Evolutionary conservation across 2,888 invertebrate species (phyloP), one percentile per base, ranked within the genome.

Genomic region (Leistus spinibarbis): DNA sequence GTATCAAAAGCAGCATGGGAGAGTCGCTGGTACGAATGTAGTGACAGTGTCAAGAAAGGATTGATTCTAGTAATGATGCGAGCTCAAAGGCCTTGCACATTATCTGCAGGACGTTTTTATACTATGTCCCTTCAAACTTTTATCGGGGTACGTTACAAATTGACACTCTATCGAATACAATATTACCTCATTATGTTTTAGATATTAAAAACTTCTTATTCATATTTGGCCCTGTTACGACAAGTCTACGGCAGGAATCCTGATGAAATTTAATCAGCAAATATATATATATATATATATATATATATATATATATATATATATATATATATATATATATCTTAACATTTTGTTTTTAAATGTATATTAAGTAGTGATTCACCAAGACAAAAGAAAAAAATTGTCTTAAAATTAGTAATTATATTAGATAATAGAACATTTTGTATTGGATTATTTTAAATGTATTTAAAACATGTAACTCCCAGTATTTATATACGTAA

Each of bases 101-200:
- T 72, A 63, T 76, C 77, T 17, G 78, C 77, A 10, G 79, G 79
- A n/a, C 73, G 54, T 27, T 79, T 79, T 60, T 78, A 77, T 62
- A 64, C 77, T 16, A 78, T 79, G 78, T 78, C 78, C 10, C 60
- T 79, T 54, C 76, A 77, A 16, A 79, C 79, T 56, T 78, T 77
- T 53, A 17, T 79, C 22, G 69, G 70, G 54, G 79, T 79, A 76
- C 7, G 60, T 54, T 13, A 9, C 56, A 53, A 71, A 53, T 5
- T 57, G 3, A 65, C 2, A 7, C 57, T 17, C 19, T 70, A 3
- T 22, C n/a, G 10, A 13, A 16, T 13, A 3, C 9, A 56, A 17
- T 67, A 10, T 75, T 78, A 10, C 22, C 20, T 20, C 10, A 64
- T 64, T 64, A n/a, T n/a, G n/a, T n/a, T n/a, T n/a, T 72, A 79